These are phyloP conservation scores for Clarias laeviceps DNA, from an alignment of 2,797 vertebrate genomes.

Conservation along the genomic window DNA sequence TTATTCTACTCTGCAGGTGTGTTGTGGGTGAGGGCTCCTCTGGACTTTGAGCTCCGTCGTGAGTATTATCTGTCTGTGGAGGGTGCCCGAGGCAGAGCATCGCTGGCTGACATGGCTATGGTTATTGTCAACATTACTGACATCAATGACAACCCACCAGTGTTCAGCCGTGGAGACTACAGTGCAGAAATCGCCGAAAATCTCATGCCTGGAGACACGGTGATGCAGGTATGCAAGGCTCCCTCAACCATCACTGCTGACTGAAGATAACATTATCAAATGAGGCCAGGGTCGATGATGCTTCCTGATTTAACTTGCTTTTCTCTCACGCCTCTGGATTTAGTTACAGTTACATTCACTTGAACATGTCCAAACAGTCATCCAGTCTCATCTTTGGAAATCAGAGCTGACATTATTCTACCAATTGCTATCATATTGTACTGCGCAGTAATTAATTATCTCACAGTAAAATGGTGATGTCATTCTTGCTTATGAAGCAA, in stretches of 20 bases:
- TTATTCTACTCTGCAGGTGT: slow-evolving; percentile 53
- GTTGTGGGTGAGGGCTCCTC: slow-evolving; percentile 76
- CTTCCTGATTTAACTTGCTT: slow-evolving; percentile 10
- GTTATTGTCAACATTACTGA: slow-evolving; percentile 90
- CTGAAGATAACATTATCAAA: slow-evolving; percentile 30
- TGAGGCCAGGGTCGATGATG: background rate
- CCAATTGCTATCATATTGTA: background rate
- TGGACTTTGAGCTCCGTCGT: slow-evolving; percentile 87
- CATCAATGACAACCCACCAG: slow-evolving; percentile 87
- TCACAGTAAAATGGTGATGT: background rate
- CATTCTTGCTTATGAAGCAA: background rate
- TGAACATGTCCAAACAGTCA: slow-evolving; percentile 23
- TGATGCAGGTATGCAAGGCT: slow-evolving; percentile 79
- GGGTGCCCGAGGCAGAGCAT: slow-evolving; percentile 81
- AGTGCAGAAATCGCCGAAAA: slow-evolving; percentile 81
- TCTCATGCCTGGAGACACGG: slow-evolving; percentile 76
- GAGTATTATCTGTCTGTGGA: slow-evolving; percentile 90
- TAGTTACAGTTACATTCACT: slow-evolving; percentile 26
- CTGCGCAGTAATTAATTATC: background rate
- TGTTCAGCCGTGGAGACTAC: slow-evolving; percentile 81
- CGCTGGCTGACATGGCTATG: slow-evolving; percentile 84
- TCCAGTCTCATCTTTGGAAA: background rate
- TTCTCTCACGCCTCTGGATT: slow-evolving; percentile 12
- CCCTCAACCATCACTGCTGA: slow-evolving; percentile 35
- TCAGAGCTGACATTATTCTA: background rate